Percentiles rank a stretch among this genome's conserved stretches.
Evolutionary conservation across 2,113 vertebrate genomes (phyloP).

Genomic region (Struthio camelus): DNA sequence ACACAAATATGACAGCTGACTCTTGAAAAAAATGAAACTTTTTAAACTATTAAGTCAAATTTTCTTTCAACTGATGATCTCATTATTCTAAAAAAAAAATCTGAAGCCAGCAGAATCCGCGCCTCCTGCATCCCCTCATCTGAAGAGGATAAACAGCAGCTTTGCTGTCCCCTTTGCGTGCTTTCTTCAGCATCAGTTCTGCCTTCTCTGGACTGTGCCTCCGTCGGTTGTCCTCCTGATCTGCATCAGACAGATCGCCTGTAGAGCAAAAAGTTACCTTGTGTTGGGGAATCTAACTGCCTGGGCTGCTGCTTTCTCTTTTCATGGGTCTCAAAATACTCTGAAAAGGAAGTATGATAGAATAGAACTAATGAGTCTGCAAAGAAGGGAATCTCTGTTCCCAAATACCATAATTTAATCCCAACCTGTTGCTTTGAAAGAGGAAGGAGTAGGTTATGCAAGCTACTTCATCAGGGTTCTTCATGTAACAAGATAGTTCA

Average conservation of each 20-base stretch:
- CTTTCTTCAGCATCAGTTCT: background rate
- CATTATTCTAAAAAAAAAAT: background rate
- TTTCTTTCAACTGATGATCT: background rate
- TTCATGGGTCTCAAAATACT: background rate
- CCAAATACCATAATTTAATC: background rate
- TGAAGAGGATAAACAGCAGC: background rate
- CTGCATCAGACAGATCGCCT: background rate
- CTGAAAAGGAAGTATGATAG: background rate
- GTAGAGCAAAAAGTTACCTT: background rate
- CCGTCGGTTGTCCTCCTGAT: background rate
- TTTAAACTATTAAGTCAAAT: background rate
- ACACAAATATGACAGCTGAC: slow-evolving; percentile 29
- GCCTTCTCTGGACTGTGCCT: background rate
- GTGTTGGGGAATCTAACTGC: too few species aligned
- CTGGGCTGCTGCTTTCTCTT: background rate
- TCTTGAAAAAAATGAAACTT: slow-evolving; percentile 1
- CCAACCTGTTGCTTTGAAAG: background rate
- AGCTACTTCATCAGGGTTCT: background rate
- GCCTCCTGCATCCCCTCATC: background rate
- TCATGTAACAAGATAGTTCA: rapidly evolving
- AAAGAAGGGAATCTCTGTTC: background rate
- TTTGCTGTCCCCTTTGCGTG: background rate
- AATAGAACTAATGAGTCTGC: background rate
- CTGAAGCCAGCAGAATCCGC: background rate
- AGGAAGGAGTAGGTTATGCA: rapidly evolving